phyloP scores from a whole-genome alignment of 2,113 vertebrate genomes.

The Clupea harengus region DNA sequence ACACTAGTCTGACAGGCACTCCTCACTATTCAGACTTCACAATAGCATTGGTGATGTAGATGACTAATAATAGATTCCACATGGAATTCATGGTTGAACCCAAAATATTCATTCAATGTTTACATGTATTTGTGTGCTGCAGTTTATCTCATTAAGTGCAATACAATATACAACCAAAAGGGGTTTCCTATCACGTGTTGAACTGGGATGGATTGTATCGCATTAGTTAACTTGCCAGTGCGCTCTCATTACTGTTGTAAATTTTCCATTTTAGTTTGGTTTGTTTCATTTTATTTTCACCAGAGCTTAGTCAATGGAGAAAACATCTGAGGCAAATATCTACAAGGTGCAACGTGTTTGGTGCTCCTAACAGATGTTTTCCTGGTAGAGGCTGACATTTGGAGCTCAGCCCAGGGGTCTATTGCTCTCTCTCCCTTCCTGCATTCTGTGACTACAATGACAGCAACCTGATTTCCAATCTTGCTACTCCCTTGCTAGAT shows the following conservation, averaged over 20 bases:
- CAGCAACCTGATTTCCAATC: conserved; percentile 24
- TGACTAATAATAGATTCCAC: neutral
- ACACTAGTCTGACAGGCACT: neutral
- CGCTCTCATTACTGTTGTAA: neutral
- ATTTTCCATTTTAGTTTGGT: neutral
- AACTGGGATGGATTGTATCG: conserved; percentile 13
- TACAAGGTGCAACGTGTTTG: conserved; percentile 26
- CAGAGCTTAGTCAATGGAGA: neutral
- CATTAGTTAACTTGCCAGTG: neutral
- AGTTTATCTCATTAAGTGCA: neutral
- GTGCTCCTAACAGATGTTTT: conserved; percentile 41
- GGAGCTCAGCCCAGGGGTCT: conserved; percentile 25
- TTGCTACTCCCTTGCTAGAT: conserved; percentile 21
- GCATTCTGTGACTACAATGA: conserved; percentile 23
- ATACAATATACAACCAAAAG: neutral
- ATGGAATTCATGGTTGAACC: neutral
- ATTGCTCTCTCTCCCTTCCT: conserved; percentile 15
- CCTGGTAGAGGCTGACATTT: conserved; percentile 31
- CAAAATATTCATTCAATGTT: neutral
- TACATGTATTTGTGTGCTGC: neutral
- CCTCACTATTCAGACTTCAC: neutral
- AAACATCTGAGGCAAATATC: conserved; percentile 19
- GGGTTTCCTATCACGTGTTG: neutral
- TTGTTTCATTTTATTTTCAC: neutral
- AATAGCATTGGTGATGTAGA: neutral